Evolutionary conservation across 1,140 invertebrate genomes (phyloP).

Genomic region (Maniola jurtina): DNA sequence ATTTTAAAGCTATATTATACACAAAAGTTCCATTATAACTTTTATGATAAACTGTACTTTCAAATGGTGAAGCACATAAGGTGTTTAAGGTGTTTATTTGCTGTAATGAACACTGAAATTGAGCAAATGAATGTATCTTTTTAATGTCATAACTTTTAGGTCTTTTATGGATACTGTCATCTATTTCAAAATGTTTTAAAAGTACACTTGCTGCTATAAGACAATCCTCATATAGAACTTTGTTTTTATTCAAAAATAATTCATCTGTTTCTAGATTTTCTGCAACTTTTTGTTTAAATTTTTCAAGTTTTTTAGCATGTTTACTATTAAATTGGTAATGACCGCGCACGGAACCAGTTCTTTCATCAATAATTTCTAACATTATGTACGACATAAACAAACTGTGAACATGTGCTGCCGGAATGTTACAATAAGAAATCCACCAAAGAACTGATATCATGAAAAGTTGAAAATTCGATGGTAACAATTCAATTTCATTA

Average conservation of each 20-base stretch:
- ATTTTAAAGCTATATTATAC: conserved; percentile 84
- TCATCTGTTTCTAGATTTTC: conserved; percentile 35
- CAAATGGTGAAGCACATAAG: conserved; percentile 80
- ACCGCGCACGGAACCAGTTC: conserved; percentile 78
- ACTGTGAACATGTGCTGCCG: conserved; percentile 80
- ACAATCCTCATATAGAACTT: conserved; percentile 79
- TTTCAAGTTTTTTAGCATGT: conserved; percentile 59
- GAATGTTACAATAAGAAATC: conserved; percentile 78
- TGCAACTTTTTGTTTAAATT: conserved; percentile 48
- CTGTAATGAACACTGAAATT: conserved; percentile 85
- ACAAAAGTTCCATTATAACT: conserved; percentile 86
- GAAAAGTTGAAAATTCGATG: conserved; percentile 82
- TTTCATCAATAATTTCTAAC: conserved; percentile 81
- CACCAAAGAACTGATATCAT: conserved; percentile 84
- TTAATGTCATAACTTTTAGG: conserved; percentile 81
- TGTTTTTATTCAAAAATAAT: conserved; percentile 68
- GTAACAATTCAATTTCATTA: conserved; percentile 74
- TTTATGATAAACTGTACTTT: conserved; percentile 76
- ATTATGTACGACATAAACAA: conserved; percentile 81
- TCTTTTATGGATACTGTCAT: conserved; percentile 79
- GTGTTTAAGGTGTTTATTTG: conserved; percentile 83
- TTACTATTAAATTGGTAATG: conserved; percentile 70
- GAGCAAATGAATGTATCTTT: conserved; percentile 84
- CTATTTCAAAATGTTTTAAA: conserved; percentile 82
- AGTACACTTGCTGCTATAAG: conserved; percentile 80